A percentile compares a stretch with the other conserved stretches of the same genome.
Evolutionary conservation across 2,888 invertebrate genomes (phyloP).

Genomic region (Oscheius myriophilus): DNA sequence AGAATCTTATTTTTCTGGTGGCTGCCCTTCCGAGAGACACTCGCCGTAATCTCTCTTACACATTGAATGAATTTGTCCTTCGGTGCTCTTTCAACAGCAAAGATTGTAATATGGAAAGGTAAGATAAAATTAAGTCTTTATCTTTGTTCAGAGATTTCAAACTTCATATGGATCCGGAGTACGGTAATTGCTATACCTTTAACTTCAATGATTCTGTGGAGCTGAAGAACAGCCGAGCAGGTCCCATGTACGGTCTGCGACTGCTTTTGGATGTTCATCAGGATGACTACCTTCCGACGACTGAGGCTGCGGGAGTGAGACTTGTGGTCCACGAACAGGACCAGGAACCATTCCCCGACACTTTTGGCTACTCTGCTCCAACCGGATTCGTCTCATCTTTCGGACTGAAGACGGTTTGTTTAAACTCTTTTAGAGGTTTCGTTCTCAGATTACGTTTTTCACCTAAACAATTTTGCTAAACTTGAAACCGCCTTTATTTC

Average conservation of each 20-base stretch:
- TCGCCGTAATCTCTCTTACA: slow-evolving; percentile 60
- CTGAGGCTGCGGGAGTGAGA: slow-evolving; percentile 69
- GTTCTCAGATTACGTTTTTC: no score
- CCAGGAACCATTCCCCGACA: slow-evolving; percentile 48
- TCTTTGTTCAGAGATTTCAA: slow-evolving; percentile 66
- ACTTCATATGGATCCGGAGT: slow-evolving; percentile 70
- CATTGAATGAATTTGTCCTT: slow-evolving; percentile 67
- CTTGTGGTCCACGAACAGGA: slow-evolving; percentile 62
- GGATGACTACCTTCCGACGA: slow-evolving; percentile 70
- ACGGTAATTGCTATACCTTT: slow-evolving; percentile 71
- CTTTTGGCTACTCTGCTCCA: slow-evolving; percentile 70
- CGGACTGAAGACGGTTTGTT: slow-evolving; percentile 68
- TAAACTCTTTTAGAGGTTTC: no score
- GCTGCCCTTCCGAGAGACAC: slow-evolving; percentile 66
- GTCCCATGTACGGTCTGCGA: slow-evolving; percentile 65
- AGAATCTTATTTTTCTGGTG: slow-evolving; percentile 69
- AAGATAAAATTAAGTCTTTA: no score
- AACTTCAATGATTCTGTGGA: slow-evolving; percentile 69
- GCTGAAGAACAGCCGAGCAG: slow-evolving; percentile 66
- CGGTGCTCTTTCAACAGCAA: slow-evolving; percentile 70
- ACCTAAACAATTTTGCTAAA: no score
- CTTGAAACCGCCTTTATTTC: no score
- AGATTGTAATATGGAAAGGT: slow-evolving; percentile 66
- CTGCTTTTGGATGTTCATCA: slow-evolving; percentile 70
- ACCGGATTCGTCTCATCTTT: slow-evolving; percentile 70